Conservation (phyloP, 1,140 invertebrate species). For the Bradynema listronoti region DNA sequence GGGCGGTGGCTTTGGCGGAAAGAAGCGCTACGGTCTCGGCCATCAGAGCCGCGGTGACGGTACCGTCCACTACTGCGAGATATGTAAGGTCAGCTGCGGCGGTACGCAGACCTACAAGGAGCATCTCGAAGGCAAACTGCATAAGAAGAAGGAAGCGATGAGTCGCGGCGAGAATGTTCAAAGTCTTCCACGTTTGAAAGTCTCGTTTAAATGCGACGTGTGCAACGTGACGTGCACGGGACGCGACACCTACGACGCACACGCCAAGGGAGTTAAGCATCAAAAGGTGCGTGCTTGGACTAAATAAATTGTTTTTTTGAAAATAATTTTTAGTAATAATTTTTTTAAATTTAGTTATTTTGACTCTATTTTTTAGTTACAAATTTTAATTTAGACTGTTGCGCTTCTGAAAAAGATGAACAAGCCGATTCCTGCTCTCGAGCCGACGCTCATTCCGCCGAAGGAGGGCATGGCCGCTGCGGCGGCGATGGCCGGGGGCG, state of each 20-base stretch:
- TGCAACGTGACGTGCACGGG: conserved; percentile 97
- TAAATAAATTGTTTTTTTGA: neutral
- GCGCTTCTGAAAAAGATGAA: conserved; percentile 78
- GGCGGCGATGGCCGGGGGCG: conserved; percentile 22
- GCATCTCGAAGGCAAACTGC: conserved; percentile 92
- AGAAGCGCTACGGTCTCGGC: conserved; percentile 20
- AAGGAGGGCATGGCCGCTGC: conserved; percentile 12
- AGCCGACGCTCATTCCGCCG: conserved; percentile 71
- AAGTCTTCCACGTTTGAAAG: conserved; percentile 51
- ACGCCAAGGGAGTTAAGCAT: conserved; percentile 92
- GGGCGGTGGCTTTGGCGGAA: no score
- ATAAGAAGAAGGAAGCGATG: conserved; percentile 93
- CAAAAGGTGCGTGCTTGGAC: conserved; percentile 10
- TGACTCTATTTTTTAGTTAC: neutral
- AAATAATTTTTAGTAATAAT: neutral
- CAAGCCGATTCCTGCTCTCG: conserved; percentile 88
- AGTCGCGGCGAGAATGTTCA: conserved; percentile 65
- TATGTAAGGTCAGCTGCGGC: conserved; percentile 61
- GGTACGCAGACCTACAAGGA: conserved; percentile 88
- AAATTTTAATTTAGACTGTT: conserved; percentile 12
- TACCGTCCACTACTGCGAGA: conserved; percentile 28
- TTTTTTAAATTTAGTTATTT: neutral
- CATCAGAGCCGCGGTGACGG: conserved; percentile 27
- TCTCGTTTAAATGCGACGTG: conserved; percentile 66
- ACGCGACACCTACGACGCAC: conserved; percentile 86